phyloP scores from a whole-genome alignment of 2,797 vertebrate species.

The Falco novaeseelandiae region DNA sequence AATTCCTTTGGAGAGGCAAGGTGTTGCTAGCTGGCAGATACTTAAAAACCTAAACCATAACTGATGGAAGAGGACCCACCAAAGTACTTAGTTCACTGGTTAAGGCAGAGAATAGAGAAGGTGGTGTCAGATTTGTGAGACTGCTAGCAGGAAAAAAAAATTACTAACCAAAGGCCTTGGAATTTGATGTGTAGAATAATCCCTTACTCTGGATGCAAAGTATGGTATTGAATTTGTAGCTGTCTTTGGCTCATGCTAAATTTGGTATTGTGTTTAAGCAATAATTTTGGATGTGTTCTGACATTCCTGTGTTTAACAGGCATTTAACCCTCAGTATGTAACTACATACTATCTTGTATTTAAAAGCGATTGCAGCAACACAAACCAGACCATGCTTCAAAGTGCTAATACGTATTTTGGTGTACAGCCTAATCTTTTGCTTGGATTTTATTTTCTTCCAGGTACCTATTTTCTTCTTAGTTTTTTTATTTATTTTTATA shows the following conservation, averaged over 20 bases:
- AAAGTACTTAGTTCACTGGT: background rate
- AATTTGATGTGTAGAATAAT: background rate
- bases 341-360: rapidly evolving
- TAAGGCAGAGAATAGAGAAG: background rate
- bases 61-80: background rate
- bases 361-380: background rate
- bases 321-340: background rate
- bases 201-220: background rate
- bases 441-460: background rate
- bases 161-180: background rate
- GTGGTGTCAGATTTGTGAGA: background rate
- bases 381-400: background rate
- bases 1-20: background rate
- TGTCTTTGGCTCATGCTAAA: background rate
- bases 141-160: background rate
- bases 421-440: background rate
- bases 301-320: background rate
- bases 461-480: background rate
- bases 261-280: background rate
- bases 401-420: background rate
- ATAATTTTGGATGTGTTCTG: background rate
- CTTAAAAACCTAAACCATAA: background rate
- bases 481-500: background rate
- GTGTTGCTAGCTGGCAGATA: background rate
- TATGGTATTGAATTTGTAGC: background rate